phyloP scores from a whole-genome alignment of 2,113 vertebrate genomes.

The Pomatostomus ruficeps region DNA sequence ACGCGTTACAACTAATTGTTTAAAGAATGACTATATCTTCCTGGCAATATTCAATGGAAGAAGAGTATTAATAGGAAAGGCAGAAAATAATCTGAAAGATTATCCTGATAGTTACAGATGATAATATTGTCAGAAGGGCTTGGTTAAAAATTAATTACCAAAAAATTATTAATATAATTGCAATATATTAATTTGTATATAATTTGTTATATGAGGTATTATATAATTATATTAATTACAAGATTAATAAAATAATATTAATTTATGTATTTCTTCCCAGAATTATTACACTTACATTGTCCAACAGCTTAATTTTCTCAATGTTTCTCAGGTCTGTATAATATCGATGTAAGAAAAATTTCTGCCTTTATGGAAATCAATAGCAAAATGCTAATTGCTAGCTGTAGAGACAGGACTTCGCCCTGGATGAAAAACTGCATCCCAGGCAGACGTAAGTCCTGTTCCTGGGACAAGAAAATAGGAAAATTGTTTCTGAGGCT shows the following conservation, averaged over 20 bases:
- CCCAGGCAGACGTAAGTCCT: background rate
- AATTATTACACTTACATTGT: background rate
- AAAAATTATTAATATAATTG: background rate
- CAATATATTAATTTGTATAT: no score
- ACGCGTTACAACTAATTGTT: background rate
- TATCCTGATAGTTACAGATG: background rate
- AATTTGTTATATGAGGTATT: background rate
- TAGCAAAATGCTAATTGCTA: background rate
- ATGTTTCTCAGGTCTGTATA: background rate
- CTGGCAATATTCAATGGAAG: background rate
- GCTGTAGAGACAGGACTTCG: background rate
- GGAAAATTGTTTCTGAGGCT: background rate
- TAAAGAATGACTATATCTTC: background rate
- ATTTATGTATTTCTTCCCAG: background rate
- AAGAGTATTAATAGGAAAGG: background rate
- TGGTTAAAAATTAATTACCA: background rate
- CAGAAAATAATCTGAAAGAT: background rate
- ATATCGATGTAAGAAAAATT: background rate
- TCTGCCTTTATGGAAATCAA: background rate
- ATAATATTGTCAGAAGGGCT: background rate
- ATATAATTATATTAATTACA: background rate
- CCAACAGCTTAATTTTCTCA: background rate
- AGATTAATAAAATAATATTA: background rate
- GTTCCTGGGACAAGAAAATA: background rate
- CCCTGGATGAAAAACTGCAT: background rate